phyloP scores from a whole-genome alignment of 2,797 vertebrate genomes.

The Scyliorhinus canicula region DNA sequence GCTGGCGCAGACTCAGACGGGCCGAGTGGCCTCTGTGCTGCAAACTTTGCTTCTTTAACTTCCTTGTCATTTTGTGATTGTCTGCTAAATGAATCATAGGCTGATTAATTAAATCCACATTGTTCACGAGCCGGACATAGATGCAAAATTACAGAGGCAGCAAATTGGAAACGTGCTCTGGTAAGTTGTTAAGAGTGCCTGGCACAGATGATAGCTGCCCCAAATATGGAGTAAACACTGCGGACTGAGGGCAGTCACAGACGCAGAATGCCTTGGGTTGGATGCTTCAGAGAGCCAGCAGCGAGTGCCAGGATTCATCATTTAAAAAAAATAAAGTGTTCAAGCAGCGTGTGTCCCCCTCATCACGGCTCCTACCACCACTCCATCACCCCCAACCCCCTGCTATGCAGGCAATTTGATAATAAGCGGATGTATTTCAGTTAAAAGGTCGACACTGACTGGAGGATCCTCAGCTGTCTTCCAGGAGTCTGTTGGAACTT shows the following conservation, averaged over 20 bases:
- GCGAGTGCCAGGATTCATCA: background rate
- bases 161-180: background rate
- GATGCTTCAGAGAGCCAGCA: background rate
- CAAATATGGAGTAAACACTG: background rate
- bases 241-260: background rate
- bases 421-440: constrained; percentile 3
- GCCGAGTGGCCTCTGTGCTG: background rate
- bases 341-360: background rate
- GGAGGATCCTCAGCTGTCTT: constrained; percentile 16
- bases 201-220: background rate
- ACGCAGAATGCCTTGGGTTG: background rate
- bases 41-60: background rate
- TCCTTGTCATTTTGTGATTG: background rate
- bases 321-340: too few species aligned
- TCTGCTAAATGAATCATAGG: background rate
- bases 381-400: background rate
- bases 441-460: background rate
- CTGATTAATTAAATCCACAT: background rate
- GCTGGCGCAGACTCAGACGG: background rate
- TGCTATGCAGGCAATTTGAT: background rate
- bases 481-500: constrained; percentile 19
- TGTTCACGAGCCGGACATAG: background rate
- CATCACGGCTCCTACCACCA: too few species aligned
- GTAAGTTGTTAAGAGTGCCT: background rate
- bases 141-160: background rate